phyloP scores from a whole-genome alignment of 2,113 vertebrate species.

The sheep (Ovis aries) region DNA sequence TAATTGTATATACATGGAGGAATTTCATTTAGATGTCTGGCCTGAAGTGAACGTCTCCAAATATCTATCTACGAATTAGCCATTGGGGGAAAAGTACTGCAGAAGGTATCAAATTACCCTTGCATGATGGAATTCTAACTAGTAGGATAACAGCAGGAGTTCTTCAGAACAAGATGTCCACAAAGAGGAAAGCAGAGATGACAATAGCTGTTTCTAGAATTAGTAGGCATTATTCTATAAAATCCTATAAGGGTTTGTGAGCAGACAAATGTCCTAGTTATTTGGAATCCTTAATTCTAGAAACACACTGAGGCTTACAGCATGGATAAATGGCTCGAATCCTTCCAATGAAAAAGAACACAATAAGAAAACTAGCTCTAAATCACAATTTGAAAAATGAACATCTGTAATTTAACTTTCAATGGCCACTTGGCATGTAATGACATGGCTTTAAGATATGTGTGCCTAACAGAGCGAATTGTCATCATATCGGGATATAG shows the following conservation, averaged over 20 bases:
- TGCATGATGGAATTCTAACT: not conserved
- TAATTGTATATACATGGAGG: not conserved
- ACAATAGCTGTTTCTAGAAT: not conserved
- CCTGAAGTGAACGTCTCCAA: not conserved
- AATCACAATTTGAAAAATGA: slow-evolving; percentile 70
- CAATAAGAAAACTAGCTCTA: slow-evolving; percentile 60
- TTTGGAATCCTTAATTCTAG: slow-evolving; percentile 26
- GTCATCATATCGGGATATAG: not conserved
- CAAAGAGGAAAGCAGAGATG: not conserved
- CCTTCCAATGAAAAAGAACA: slow-evolving; percentile 34
- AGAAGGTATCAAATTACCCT: not conserved
- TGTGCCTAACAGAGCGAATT: not conserved
- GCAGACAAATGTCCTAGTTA: slow-evolving; percentile 9
- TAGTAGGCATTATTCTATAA: slow-evolving; percentile 18
- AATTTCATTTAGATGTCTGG: not conserved
- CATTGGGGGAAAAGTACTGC: not conserved
- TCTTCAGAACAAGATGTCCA: not conserved
- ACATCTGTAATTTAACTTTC: slow-evolving; percentile 62
- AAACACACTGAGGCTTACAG: not conserved
- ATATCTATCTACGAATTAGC: not conserved
- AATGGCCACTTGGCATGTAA: slow-evolving; percentile 65
- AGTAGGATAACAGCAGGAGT: not conserved
- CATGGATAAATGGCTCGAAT: slow-evolving; percentile 22
- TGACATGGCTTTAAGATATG: slow-evolving; percentile 16
- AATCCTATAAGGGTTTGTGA: not conserved